Conservation (phyloP, 2,113 vertebrate species). For the Paraplagusia blochii region DNA sequence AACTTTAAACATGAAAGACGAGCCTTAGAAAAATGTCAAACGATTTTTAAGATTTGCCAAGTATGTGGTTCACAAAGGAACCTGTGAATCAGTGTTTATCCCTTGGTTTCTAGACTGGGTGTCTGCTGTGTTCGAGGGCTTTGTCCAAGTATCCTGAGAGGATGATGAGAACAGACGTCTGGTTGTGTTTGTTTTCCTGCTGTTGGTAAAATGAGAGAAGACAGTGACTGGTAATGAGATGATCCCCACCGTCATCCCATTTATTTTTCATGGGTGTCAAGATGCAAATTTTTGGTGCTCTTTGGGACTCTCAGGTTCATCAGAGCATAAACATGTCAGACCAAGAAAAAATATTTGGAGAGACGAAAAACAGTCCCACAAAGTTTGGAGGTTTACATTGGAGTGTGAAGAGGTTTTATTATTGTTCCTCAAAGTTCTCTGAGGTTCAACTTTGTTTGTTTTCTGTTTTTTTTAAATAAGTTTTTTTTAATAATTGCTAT, state of each 20-base stretch:
- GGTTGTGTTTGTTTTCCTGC: constrained; percentile 5
- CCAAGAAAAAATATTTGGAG: constrained; percentile 65
- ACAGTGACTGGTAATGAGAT: constrained; percentile 6
- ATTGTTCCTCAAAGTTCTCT: constrained; percentile 29
- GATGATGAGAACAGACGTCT: too few relatives aligned
- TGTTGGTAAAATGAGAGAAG: not conserved
- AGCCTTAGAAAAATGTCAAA: too few relatives aligned
- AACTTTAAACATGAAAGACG: too few relatives aligned
- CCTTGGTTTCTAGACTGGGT: too few relatives aligned
- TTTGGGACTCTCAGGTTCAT: constrained; percentile 34
- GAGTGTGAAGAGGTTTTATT: constrained; percentile 35
- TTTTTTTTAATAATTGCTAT: too few relatives aligned
- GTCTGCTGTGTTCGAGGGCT: too few relatives aligned
- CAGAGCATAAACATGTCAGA: constrained; percentile 60
- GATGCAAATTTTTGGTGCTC: constrained; percentile 45
- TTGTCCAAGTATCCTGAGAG: too few relatives aligned
- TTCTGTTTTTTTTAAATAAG: too few relatives aligned
- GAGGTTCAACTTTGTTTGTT: constrained; percentile 25
- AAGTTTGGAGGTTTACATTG: constrained; percentile 42
- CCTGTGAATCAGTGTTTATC: too few relatives aligned
- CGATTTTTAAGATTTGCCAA: too few relatives aligned
- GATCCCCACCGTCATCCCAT: constrained; percentile 24
- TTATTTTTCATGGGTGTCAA: constrained; percentile 45
- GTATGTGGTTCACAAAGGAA: too few relatives aligned
- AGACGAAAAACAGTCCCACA: constrained; percentile 51